Conservation (phyloP, 2,888 invertebrate genomes). For the Coelinius sp. region DNA sequence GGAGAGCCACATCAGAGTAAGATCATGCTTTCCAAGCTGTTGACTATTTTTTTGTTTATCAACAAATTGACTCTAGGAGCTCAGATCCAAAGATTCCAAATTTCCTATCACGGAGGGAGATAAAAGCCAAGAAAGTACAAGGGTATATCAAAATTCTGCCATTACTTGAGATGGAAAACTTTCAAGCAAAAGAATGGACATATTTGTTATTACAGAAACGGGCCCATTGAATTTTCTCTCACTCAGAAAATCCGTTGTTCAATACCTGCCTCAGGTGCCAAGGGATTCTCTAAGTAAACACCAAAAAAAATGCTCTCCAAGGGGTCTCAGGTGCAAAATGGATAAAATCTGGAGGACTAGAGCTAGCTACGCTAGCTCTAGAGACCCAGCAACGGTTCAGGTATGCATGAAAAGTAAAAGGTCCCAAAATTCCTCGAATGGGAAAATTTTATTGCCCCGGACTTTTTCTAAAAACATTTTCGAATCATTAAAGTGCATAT, state of each 20-base stretch:
- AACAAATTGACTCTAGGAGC: not conserved
- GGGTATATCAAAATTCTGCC: not conserved
- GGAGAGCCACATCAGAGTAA: not conserved
- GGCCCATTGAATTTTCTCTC: not conserved
- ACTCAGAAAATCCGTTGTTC: not conserved
- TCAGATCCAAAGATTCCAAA: not conserved
- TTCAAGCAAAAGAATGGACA: not conserved
- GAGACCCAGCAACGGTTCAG: not conserved
- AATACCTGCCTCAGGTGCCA: not conserved
- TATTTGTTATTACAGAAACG: not conserved
- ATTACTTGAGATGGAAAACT: not conserved
- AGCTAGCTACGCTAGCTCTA: too few relatives aligned
- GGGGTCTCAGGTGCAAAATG: conserved; percentile 11
- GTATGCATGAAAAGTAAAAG: not conserved
- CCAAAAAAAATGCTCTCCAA: not conserved
- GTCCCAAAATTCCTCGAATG: not conserved
- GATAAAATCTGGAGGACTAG: not conserved
- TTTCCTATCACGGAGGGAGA: not conserved
- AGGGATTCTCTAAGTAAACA: not conserved
- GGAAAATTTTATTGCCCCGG: not conserved
- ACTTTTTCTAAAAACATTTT: not conserved
- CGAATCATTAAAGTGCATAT: not conserved
- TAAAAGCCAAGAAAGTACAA: not conserved
- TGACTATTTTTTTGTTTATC: not conserved
- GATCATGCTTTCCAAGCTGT: not conserved